These are phyloP conservation scores for Leptinotarsa rubiginosa DNA, from an alignment of 2,888 invertebrate genomes.

Conservation along the genomic window DNA sequence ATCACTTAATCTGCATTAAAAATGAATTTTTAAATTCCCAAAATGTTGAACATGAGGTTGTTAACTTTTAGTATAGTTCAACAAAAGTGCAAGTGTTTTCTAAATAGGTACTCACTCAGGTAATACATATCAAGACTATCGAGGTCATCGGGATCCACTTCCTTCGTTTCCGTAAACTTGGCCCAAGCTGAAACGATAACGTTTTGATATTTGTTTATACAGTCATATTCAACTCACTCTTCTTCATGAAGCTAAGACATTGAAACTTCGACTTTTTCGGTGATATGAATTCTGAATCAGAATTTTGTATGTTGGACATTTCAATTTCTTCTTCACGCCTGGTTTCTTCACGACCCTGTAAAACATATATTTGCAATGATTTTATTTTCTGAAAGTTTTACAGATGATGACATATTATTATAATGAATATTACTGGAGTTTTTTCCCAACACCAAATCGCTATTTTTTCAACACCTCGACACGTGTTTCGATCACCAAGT, in stretches of 20 bases:
- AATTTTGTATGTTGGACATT: conserved; percentile 31
- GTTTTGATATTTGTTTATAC: background rate
- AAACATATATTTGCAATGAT: background rate
- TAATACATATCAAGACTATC: conserved; percentile 18
- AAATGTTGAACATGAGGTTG: too few relatives aligned
- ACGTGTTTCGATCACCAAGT: too few relatives aligned
- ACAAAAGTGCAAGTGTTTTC: too few relatives aligned
- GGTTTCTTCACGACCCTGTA: background rate
- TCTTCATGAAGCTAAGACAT: conserved; percentile 30
- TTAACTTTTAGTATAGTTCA: too few relatives aligned
- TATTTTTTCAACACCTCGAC: too few relatives aligned
- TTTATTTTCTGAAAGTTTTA: background rate
- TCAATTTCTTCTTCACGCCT: conserved; percentile 32
- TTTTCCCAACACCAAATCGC: too few relatives aligned
- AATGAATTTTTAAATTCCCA: too few relatives aligned
- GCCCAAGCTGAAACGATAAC: conserved; percentile 51
- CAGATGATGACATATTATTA: too few relatives aligned
- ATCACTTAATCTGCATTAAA: too few relatives aligned
- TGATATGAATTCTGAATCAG: conserved; percentile 24
- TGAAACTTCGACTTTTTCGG: background rate
- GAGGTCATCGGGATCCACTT: conserved; percentile 15
- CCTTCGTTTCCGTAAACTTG: conserved; percentile 55
- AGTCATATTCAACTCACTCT: conserved; percentile 23
- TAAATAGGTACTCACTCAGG: conserved; percentile 26
- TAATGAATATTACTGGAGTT: too few relatives aligned